Base-by-base conservation (phyloP, 2,113 vertebrate species). In the Pangasianodon gigas region DNA sequence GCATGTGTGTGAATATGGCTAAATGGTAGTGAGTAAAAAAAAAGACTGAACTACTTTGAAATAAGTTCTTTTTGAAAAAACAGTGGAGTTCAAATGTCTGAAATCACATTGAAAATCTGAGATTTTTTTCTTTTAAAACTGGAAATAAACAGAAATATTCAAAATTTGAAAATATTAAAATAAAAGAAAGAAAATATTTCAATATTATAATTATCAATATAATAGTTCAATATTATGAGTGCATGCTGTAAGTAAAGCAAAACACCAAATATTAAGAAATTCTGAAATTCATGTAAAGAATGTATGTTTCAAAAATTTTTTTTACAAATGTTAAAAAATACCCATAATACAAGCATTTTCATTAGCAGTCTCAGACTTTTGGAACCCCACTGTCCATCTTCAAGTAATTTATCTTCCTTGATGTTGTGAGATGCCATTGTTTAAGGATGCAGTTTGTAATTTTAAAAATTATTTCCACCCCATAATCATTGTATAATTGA, bases 11-110 rank as follows among this genome's bases (percentile, higher is more conserved):
- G 54, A 14, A 19, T 51, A 82, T 21, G 32, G 81, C 7, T 58
- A 41, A 83, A 83, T 93, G 94, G 92, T 92, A 93, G 93, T 86
- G 85, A 87, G 86, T 87, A 85, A 51, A 88, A 91, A 87, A 89
- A 62, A 84, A 74, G 37, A 37, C 37, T 37, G 86, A 83, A 74
- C 32, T 75, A 75, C 41, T 75, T 46, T 75, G 19, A 41, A 75
- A 41, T 44, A 32, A 13, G 32, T 75, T 37, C 37, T 37, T 37
- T 75, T 69, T 69, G 65, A 21, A 44, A 77, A 51, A n/a, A 26
- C 5, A 18, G 69, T 74, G 37, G 4, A 29, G 29, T 18, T 48
- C 14, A 18, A 44, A 84, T 44, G 56, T 84, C 56, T 84, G 37
- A 41, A 32, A 37, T 24, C 18, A 19, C 19, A 21, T n/a, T 14